A percentile compares a stretch with the other conserved stretches of the same genome.
These are phyloP conservation scores for Campopleginae sp. DNA, from an alignment of 2,888 invertebrate species.

Conservation along the genomic window DNA sequence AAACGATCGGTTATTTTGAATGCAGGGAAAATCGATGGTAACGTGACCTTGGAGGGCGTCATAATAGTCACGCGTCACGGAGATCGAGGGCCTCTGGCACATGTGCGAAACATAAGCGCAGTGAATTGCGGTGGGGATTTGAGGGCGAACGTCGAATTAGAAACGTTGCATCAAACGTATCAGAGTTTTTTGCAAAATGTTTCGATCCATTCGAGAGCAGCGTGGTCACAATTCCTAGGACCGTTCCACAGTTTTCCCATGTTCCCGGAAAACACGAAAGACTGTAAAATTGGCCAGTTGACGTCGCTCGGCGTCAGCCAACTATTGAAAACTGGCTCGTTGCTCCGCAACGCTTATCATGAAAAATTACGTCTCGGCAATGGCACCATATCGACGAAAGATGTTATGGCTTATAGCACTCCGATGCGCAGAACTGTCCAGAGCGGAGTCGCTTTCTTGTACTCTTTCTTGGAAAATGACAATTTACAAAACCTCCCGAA, in stretches of 20 bases:
- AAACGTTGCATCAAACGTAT: constrained; percentile 78
- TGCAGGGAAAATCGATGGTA: constrained; percentile 85
- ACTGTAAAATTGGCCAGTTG: constrained; percentile 94
- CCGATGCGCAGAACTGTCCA: constrained; percentile 95
- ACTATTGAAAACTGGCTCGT: constrained; percentile 91
- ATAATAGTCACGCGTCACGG: constrained; percentile 94
- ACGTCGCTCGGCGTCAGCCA: constrained; percentile 94
- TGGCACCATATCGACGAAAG: constrained; percentile 85
- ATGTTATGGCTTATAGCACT: constrained; percentile 91
- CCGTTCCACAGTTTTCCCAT: constrained; percentile 94
- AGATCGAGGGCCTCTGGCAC: constrained; percentile 94
- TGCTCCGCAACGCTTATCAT: constrained; percentile 87
- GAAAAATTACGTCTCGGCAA: constrained; percentile 84
- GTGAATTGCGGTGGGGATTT: constrained; percentile 90
- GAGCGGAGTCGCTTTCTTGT: constrained; percentile 92
- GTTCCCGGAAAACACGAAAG: constrained; percentile 88
- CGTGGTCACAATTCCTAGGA: constrained; percentile 91
- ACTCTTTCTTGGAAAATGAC: constrained; percentile 89
- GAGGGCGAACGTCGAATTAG: constrained; percentile 74
- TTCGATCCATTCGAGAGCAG: constrained; percentile 77
- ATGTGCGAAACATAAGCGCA: constrained; percentile 91
- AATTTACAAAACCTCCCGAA: constrained; percentile 86
- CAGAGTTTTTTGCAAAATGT: constrained; percentile 79
- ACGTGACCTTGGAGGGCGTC: constrained; percentile 89
- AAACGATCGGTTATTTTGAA: constrained; percentile 62